Evolutionary conservation across 2,797 vertebrate genomes (phyloP).

Genomic region (Danio tinwini): DNA sequence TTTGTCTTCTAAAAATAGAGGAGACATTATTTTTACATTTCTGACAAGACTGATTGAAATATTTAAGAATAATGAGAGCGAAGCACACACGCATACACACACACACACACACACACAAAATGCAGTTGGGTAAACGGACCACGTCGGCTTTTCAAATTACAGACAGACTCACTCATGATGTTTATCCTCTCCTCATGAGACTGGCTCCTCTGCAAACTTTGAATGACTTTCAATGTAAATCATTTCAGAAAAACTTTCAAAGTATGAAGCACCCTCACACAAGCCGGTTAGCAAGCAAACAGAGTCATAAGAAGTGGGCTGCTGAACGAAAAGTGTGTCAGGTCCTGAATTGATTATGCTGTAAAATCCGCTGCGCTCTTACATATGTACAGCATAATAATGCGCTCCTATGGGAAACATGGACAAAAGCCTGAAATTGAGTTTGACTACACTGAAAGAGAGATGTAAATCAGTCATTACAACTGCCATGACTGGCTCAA

Average conservation of each 20-base stretch:
- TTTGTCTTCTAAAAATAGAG: slow-evolving; percentile 38
- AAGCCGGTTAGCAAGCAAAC: slow-evolving; percentile 66
- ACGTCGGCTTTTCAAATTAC: slow-evolving; percentile 34
- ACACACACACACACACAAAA: background rate
- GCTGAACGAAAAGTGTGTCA: slow-evolving; percentile 74
- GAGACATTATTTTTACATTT: slow-evolving; percentile 11
- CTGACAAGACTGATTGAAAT: slow-evolving; percentile 18
- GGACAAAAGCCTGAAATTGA: slow-evolving; percentile 74
- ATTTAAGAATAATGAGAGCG: slow-evolving; percentile 30
- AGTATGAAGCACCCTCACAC: slow-evolving; percentile 73
- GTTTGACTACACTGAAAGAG: slow-evolving; percentile 65
- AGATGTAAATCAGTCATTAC: slow-evolving; percentile 64
- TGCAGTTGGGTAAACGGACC: slow-evolving; percentile 6
- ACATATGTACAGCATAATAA: slow-evolving; percentile 82
- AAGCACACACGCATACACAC: background rate
- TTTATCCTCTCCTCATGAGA: slow-evolving; percentile 60
- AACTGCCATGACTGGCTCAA: slow-evolving; percentile 54
- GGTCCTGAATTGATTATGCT: slow-evolving; percentile 79
- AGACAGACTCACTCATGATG: slow-evolving; percentile 58
- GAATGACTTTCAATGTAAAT: slow-evolving; percentile 76
- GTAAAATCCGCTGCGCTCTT: slow-evolving; percentile 75
- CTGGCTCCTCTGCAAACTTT: slow-evolving; percentile 70
- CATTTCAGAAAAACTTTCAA: slow-evolving; percentile 71
- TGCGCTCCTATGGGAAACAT: slow-evolving; percentile 76
- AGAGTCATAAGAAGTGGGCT: slow-evolving; percentile 61